phyloP scores from a whole-genome alignment of 1,140 invertebrate species.

The Berghia stephanieae region DNA sequence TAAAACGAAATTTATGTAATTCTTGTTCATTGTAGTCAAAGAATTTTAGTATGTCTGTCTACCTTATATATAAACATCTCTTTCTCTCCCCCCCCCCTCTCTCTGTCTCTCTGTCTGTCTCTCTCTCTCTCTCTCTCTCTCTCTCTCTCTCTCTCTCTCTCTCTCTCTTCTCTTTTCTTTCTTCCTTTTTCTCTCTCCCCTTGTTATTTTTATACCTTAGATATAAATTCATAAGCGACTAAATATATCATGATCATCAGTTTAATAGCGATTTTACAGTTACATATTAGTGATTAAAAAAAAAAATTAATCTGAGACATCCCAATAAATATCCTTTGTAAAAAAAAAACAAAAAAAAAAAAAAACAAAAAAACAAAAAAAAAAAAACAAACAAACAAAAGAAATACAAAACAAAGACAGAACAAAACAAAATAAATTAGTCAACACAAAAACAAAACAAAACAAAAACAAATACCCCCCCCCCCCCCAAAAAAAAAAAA shows the following conservation, averaged over 20 bases:
- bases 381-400: too few species aligned
- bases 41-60: too few species aligned
- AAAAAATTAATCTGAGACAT: neutral
- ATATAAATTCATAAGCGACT: neutral
- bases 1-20: too few species aligned
- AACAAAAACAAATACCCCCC: too few species aligned
- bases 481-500: too few species aligned
- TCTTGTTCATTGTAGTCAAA: too few species aligned
- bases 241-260: neutral
- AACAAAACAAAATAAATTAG: neutral
- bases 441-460: too few species aligned
- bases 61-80: too few species aligned
- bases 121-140: neutral
- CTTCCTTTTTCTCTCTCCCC: neutral
- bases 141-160: neutral
- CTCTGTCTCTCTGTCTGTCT: neutral
- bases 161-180: neutral
- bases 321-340: neutral
- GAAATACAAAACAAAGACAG: too few species aligned
- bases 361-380: neutral
- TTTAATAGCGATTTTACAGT: neutral
- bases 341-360: neutral
- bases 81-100: neutral
- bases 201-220: neutral
- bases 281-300: neutral